phyloP scores from a whole-genome alignment of 2,797 vertebrate genomes.

The Pipistrellus pipistrellus region DNA sequence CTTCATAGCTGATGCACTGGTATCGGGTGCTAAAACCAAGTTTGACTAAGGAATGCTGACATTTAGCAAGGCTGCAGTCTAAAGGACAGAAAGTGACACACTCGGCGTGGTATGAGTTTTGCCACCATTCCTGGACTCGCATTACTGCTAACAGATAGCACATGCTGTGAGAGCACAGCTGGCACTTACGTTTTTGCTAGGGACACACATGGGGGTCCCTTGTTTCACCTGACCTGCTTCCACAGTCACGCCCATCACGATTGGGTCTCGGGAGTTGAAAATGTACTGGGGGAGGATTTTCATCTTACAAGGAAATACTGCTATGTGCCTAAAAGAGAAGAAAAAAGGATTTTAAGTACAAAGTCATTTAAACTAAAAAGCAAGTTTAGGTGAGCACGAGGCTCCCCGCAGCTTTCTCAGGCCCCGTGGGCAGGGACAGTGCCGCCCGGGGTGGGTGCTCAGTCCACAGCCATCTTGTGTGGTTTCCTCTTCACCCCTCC shows the following conservation, averaged over 20 bases:
- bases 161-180: not conserved
- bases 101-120: not conserved
- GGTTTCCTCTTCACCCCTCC: not conserved
- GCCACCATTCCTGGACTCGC: not conserved
- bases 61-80: not conserved
- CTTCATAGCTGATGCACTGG: not conserved
- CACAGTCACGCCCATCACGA: conserved; percentile 96
- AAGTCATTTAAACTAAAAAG: not conserved
- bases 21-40: not conserved
- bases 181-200: conserved; percentile 96
- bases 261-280: conserved; percentile 99
- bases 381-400: not conserved
- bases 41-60: not conserved
- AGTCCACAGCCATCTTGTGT: not conserved
- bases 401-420: not conserved
- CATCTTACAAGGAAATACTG: conserved; percentile 97
- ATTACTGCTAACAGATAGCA: not conserved
- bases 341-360: not conserved
- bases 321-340: conserved; percentile 91
- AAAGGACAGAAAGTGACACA: not conserved
- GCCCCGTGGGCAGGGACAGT: too few species aligned
- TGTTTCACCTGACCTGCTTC: conserved; percentile 96
- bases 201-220: conserved; percentile 96
- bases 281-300: conserved; percentile 98
- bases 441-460: not conserved